A percentile compares a stretch with the other conserved stretches of the same genome.
Evolutionary conservation across 1,140 invertebrate species (phyloP).

Genomic region (Drosophila rhopaloa): DNA sequence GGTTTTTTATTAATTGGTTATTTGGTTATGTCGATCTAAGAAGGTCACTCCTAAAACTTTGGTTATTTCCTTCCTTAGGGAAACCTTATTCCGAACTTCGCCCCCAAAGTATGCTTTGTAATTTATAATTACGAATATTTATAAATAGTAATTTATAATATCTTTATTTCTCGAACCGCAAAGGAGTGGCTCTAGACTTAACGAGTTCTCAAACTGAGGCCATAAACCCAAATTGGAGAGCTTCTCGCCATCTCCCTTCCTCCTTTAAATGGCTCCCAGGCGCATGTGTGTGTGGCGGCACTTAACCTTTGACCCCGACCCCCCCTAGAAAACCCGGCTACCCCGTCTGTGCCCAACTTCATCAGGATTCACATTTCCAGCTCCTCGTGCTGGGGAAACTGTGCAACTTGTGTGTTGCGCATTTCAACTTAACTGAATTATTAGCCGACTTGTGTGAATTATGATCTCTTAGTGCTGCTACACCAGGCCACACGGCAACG

Average conservation of each 20-base stretch:
- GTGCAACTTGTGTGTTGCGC: constrained; percentile 59
- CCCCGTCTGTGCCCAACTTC: constrained; percentile 6
- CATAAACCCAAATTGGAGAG: constrained; percentile 50
- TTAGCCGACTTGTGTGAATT: constrained; percentile 82
- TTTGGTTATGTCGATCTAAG: too few relatives aligned
- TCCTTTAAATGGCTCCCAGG: constrained; percentile 34
- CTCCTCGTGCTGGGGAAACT: constrained; percentile 7
- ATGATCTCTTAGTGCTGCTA: constrained; percentile 80
- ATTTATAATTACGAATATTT: background rate
- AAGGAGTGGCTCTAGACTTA: background rate
- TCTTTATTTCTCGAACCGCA: background rate
- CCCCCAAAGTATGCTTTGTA: background rate
- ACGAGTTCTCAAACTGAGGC: constrained; percentile 22
- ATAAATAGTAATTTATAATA: constrained; percentile 3
- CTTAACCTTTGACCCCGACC: constrained; percentile 13
- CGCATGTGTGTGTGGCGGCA: constrained; percentile 1
- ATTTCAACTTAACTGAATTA: constrained; percentile 83
- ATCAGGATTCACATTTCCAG: constrained; percentile 1
- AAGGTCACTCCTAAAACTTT: too few relatives aligned
- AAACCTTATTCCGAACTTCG: background rate
- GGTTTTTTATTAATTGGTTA: too few relatives aligned
- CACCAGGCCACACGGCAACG: constrained; percentile 51
- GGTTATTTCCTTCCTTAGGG: too few relatives aligned
- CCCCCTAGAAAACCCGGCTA: background rate
- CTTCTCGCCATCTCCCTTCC: constrained; percentile 12